Conservation (phyloP, 92 coral and sea anemone genomes). For the Scolanthus callimorphus region DNA sequence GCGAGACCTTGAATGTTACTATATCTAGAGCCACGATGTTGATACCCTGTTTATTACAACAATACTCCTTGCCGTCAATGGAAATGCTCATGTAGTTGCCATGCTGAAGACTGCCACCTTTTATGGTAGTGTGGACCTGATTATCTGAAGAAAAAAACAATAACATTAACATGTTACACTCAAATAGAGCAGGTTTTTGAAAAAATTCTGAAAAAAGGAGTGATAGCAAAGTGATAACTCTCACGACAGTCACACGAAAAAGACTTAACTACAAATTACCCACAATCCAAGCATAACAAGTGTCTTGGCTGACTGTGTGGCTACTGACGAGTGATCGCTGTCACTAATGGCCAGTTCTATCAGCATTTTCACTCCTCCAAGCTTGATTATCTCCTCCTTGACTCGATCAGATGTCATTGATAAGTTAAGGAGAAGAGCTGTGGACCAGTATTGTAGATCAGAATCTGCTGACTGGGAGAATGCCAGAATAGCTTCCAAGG, state of each 20-base stretch:
- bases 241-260: too few relatives aligned
- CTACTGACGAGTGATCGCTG: slow-evolving; percentile 79
- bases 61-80: slow-evolving; percentile 70
- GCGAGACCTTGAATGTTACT: slow-evolving; percentile 67
- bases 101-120: slow-evolving; percentile 39
- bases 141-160: slow-evolving; percentile 33
- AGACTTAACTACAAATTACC: too few relatives aligned
- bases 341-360: slow-evolving; percentile 95
- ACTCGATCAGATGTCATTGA: slow-evolving; percentile 87
- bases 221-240: too few relatives aligned
- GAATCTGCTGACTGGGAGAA: slow-evolving; percentile 73
- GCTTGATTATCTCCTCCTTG: slow-evolving; percentile 77
- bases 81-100: slow-evolving; percentile 57
- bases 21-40: slow-evolving; percentile 87
- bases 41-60: slow-evolving; percentile 71
- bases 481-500: slow-evolving; percentile 70
- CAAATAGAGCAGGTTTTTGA: background rate
- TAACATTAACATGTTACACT: background rate
- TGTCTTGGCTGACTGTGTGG: slow-evolving; percentile 92
- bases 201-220: too few relatives aligned
- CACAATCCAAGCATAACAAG: slow-evolving; percentile 95
- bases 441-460: slow-evolving; percentile 92
- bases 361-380: slow-evolving; percentile 86
- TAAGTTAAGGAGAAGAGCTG: slow-evolving; percentile 89
- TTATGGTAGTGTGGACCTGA: slow-evolving; percentile 48